These are phyloP conservation scores for Aphelinus certus DNA, from an alignment of 1,140 invertebrate genomes.

Conservation along the genomic window DNA sequence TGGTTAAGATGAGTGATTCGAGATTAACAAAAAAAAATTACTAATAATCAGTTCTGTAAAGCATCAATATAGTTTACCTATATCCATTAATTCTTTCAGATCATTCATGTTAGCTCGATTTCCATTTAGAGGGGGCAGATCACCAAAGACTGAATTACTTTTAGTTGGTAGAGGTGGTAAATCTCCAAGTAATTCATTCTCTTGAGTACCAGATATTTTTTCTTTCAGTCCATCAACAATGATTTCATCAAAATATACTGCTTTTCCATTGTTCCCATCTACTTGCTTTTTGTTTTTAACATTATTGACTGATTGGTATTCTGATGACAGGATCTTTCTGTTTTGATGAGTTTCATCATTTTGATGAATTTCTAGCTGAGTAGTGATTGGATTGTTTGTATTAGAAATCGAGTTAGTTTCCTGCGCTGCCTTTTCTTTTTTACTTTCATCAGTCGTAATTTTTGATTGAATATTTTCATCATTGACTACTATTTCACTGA, in stretches of 20 bases:
- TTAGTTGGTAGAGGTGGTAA: conserved; percentile 58
- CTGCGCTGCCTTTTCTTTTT: not conserved
- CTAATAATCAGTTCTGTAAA: too few species aligned
- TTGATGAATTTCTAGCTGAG: conserved; percentile 51
- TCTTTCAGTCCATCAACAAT: conserved; percentile 60
- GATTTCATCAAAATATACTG: conserved; percentile 61
- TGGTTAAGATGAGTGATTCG: too few species aligned
- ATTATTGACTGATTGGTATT: conserved; percentile 57
- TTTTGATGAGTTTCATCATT: conserved; percentile 55
- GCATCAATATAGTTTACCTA: conserved; percentile 50
- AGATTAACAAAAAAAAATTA: too few species aligned
- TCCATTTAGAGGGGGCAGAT: conserved; percentile 60
- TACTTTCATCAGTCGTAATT: conserved; percentile 28
- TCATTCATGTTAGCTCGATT: conserved; percentile 64
- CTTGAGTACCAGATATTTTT: conserved; percentile 43
- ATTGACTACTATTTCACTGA: not conserved
- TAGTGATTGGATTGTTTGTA: conserved; percentile 24
- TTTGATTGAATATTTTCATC: conserved; percentile 46
- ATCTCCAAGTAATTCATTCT: conserved; percentile 55
- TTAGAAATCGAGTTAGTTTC: conserved; percentile 6
- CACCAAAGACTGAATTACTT: conserved; percentile 58
- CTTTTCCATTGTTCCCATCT: conserved; percentile 53
- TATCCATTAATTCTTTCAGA: conserved; percentile 64
- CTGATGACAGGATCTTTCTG: conserved; percentile 51
- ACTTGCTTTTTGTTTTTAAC: conserved; percentile 56